Percentiles rank a stretch among this genome's conserved stretches.
Conservation (phyloP, 2,888 invertebrate genomes). For the Caenorhabditis parvicauda region DNA sequence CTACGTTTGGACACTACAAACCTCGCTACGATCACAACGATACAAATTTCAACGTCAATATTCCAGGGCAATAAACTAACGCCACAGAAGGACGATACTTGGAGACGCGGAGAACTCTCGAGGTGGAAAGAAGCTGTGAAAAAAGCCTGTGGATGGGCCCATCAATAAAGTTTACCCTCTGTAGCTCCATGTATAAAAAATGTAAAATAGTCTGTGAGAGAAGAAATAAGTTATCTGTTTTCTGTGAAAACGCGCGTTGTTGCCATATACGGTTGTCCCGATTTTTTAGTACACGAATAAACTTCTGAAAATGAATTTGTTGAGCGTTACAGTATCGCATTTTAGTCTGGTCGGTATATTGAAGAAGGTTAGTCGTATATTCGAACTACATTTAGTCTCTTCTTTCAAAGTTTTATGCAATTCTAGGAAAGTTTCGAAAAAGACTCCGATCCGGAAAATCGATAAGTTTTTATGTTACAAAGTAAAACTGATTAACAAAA, state of each 20-base stretch:
- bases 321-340: too few relatives aligned
- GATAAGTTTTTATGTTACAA: neutral
- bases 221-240: neutral
- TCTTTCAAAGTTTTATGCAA: neutral
- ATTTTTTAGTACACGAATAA: too few relatives aligned
- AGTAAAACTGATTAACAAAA: neutral
- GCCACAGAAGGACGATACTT: slow-evolving; percentile 32
- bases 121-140: slow-evolving; percentile 56
- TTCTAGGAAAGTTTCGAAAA: neutral
- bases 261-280: too few relatives aligned
- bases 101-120: slow-evolving; percentile 34
- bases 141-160: slow-evolving; percentile 48
- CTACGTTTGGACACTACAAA: neutral
- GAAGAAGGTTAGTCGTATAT: too few relatives aligned
- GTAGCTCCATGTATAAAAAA: too few relatives aligned
- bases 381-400: too few relatives aligned
- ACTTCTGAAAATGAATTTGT: too few relatives aligned
- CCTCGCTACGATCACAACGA: neutral
- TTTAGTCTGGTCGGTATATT: too few relatives aligned
- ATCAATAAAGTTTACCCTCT: too few relatives aligned
- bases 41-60: neutral
- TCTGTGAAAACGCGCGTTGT: too few relatives aligned
- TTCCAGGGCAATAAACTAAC: slow-evolving; percentile 35
- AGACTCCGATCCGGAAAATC: neutral
- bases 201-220: too few relatives aligned